phyloP scores from a whole-genome alignment of 2,113 vertebrate species.

The Lagopus leucura region DNA sequence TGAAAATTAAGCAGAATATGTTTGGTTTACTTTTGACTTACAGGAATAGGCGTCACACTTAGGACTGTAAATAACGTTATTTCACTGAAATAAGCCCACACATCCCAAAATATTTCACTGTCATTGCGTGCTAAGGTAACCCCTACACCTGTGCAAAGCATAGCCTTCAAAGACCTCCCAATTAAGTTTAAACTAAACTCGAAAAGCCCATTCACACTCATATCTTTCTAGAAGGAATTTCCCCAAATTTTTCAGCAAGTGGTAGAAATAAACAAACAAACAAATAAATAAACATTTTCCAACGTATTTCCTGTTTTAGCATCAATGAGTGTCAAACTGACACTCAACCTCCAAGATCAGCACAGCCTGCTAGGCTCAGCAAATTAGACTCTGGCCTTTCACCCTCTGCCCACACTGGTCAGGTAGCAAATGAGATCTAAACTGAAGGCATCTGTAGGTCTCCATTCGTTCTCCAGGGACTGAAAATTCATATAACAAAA shows the following conservation, averaged over 20 bases:
- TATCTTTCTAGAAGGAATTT: neutral
- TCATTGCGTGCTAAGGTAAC: neutral
- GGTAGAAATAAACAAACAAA: neutral
- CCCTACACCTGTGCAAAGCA: neutral
- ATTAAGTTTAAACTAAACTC: neutral
- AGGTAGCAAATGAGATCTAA: conserved; percentile 64
- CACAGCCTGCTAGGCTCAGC: conserved; percentile 32
- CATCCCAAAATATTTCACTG: neutral
- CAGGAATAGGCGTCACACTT: neutral
- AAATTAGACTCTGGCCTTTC: conserved; percentile 64
- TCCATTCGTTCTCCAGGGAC: conserved; percentile 61
- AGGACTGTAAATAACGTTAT: neutral
- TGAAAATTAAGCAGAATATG: neutral
- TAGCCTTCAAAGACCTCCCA: neutral
- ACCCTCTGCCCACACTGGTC: conserved; percentile 63
- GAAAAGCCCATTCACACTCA: neutral
- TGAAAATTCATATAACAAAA: conserved; percentile 76
- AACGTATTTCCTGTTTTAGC: neutral
- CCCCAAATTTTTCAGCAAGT: neutral
- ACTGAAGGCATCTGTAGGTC: conserved; percentile 61
- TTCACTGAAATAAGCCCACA: conserved; percentile 3
- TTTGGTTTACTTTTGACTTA: conserved; percentile 7
- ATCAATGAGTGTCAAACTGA: neutral
- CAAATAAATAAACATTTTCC: neutral
- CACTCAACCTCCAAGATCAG: conserved; percentile 20